phyloP scores from a whole-genome alignment of 2,797 vertebrate species.

The Gymnothorax reevesii region DNA sequence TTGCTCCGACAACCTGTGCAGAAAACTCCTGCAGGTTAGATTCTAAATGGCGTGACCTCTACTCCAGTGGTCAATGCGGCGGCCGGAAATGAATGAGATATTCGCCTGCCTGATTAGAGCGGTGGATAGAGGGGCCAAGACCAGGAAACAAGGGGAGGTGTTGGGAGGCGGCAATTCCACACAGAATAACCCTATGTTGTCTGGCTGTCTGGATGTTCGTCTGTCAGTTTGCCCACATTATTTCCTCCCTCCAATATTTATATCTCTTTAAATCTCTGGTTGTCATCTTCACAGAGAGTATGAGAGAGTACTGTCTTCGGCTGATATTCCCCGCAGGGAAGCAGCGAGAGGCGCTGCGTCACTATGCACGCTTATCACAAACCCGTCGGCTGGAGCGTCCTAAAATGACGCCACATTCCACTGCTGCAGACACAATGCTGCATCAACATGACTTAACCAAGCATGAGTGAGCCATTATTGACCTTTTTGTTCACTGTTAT shows the following conservation, averaged over 20 bases:
- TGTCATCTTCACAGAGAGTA: background rate
- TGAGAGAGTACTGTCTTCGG: background rate
- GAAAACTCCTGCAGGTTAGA: background rate
- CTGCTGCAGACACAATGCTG: background rate
- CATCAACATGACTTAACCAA: background rate
- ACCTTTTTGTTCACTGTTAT: background rate
- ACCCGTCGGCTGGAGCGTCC: background rate
- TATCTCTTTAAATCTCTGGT: background rate
- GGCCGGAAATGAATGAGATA: conserved; percentile 5
- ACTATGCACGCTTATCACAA: conserved; percentile 1
- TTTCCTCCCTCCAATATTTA: background rate
- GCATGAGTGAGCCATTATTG: background rate
- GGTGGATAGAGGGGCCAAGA: background rate
- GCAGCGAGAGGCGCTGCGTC: background rate
- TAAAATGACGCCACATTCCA: background rate
- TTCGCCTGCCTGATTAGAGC: background rate
- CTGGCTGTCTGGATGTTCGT: background rate
- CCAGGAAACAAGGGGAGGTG: background rate
- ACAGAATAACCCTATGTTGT: background rate
- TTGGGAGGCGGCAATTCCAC: background rate
- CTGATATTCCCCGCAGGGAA: background rate
- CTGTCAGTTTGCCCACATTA: background rate
- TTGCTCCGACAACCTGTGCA: background rate
- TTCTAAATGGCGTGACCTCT: background rate
- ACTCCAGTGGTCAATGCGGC: background rate